These are phyloP conservation scores for Apodemia duryi DNA, from an alignment of 2,888 invertebrate species.

Conservation along the genomic window DNA sequence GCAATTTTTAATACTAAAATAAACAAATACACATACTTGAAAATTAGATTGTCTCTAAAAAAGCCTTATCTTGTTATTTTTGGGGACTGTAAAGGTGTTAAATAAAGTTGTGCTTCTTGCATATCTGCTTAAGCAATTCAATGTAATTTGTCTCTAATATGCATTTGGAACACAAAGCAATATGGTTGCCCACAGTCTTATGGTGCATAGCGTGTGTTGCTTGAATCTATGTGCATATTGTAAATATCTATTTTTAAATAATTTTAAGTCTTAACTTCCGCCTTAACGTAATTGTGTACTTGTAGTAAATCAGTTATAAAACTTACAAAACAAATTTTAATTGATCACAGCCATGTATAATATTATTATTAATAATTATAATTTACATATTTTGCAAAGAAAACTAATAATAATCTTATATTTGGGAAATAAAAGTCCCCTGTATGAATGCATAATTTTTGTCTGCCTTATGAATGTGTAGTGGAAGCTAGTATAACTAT, in stretches of 20 bases:
- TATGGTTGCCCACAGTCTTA: constrained; percentile 53
- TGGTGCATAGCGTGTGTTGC: constrained; percentile 53
- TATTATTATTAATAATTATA: too few relatives aligned
- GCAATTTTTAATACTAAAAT: neutral
- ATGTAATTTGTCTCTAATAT: constrained; percentile 41
- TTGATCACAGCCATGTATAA: too few relatives aligned
- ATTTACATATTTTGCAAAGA: too few relatives aligned
- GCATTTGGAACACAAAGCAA: constrained; percentile 33
- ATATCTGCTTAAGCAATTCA: constrained; percentile 60
- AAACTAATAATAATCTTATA: too few relatives aligned
- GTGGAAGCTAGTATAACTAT: too few relatives aligned
- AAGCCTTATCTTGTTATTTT: neutral
- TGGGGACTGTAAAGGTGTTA: constrained; percentile 16
- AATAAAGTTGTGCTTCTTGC: constrained; percentile 40
- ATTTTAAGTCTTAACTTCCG: constrained; percentile 60
- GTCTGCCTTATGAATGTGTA: too few relatives aligned
- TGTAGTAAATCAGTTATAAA: constrained; percentile 20
- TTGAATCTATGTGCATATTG: constrained; percentile 71
- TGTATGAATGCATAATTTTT: too few relatives aligned
- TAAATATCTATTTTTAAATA: constrained; percentile 60
- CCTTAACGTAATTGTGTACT: constrained; percentile 66
- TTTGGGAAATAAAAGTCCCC: too few relatives aligned
- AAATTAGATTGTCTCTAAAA: constrained; percentile 5
- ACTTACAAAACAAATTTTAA: too few relatives aligned
- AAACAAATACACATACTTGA: neutral